Evolutionary conservation across 2,797 vertebrate species (phyloP).

Genomic region (Chelidonichthys spinosus): DNA sequence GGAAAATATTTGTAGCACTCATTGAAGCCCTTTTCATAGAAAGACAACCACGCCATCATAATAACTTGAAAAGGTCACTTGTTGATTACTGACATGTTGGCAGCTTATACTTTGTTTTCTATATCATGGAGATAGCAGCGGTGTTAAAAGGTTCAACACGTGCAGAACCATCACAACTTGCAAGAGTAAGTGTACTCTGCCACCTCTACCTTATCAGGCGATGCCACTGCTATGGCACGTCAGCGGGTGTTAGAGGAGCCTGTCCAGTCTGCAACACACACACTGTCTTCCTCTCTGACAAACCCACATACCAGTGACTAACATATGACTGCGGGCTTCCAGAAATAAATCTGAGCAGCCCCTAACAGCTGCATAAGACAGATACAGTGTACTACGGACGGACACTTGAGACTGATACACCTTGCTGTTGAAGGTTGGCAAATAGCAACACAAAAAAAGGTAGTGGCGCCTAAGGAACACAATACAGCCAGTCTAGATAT

Average conservation of each 20-base stretch:
- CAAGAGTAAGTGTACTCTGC: constrained; percentile 1
- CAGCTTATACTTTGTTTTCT: neutral
- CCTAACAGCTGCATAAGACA: constrained; percentile 61
- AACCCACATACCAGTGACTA: constrained; percentile 70
- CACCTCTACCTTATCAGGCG: constrained; percentile 25
- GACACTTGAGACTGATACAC: constrained; percentile 34
- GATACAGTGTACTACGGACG: constrained; percentile 38
- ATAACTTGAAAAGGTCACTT: too few relatives aligned
- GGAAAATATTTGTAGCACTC: neutral
- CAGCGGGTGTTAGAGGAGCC: constrained; percentile 32
- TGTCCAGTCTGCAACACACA: constrained; percentile 14
- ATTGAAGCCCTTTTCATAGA: constrained; percentile 2
- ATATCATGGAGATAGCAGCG: neutral
- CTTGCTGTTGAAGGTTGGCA: constrained; percentile 29
- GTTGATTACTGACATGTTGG: neutral
- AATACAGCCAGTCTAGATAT: constrained; percentile 37
- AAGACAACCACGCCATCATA: neutral
- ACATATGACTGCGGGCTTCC: constrained; percentile 70
- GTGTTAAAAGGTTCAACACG: neutral
- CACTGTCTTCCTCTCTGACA: constrained; percentile 59
- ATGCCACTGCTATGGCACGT: constrained; percentile 3
- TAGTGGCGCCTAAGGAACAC: neutral
- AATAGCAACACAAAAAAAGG: constrained; percentile 5
- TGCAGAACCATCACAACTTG: neutral
- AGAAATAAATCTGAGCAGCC: constrained; percentile 72